phyloP scores from a whole-genome alignment of 2,113 vertebrate species.

The Chaetorhynchus papuensis region DNA sequence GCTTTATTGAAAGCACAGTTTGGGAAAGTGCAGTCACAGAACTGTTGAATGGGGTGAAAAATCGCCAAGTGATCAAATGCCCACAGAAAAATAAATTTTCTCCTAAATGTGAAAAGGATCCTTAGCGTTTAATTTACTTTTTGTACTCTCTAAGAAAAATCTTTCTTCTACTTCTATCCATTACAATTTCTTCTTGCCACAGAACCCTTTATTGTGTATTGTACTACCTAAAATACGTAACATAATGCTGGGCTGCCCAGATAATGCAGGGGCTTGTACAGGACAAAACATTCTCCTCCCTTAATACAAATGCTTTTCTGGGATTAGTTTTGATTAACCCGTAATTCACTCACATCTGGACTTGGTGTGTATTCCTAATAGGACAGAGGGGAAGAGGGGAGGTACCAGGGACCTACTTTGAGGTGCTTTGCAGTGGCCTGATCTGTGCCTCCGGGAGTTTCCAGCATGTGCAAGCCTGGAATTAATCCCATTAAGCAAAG shows the following conservation, averaged over 20 bases:
- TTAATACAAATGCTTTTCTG: background rate
- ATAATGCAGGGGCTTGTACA: background rate
- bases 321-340: background rate
- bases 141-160: background rate
- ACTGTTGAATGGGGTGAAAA: background rate
- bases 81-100: background rate
- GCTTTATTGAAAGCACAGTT: background rate
- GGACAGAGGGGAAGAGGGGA: background rate
- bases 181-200: background rate
- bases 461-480: background rate
- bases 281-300: background rate
- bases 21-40: background rate
- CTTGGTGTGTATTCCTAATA: background rate
- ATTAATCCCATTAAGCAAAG: background rate
- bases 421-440: background rate
- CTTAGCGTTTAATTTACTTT: background rate
- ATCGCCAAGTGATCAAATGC: background rate
- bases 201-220: background rate
- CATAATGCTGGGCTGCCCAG: background rate
- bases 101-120: background rate
- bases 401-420: background rate
- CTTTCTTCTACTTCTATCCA: background rate
- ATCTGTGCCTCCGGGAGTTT: fast-evolving
- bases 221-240: background rate
- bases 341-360: background rate